phyloP scores from a whole-genome alignment of 2,888 invertebrate species.

The Patella pellucida region DNA sequence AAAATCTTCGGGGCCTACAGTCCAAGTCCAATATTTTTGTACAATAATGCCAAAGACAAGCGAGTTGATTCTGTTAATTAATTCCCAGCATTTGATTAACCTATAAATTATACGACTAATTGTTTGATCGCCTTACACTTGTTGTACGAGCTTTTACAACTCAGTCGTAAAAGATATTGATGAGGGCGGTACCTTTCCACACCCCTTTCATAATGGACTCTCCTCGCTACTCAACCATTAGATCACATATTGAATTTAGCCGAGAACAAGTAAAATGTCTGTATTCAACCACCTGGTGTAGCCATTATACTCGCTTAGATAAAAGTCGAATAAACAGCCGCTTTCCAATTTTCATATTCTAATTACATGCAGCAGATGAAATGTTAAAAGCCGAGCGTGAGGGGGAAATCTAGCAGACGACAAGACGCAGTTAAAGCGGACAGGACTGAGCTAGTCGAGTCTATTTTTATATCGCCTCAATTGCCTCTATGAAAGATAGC shows the following conservation, averaged over 20 bases:
- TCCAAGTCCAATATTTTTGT: too few species aligned
- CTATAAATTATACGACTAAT: too few species aligned
- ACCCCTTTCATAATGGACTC: slow-evolving; percentile 33
- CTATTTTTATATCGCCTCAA: slow-evolving; percentile 41
- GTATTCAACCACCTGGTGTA: slow-evolving; percentile 43
- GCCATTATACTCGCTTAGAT: slow-evolving; percentile 28
- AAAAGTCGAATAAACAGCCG: slow-evolving; percentile 39
- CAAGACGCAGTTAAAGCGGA: slow-evolving; percentile 25
- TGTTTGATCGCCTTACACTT: too few species aligned
- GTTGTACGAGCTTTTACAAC: too few species aligned
- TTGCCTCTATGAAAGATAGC: slow-evolving; percentile 50
- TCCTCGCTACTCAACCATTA: slow-evolving; percentile 39
- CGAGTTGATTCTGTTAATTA: too few species aligned
- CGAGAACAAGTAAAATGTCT: slow-evolving; percentile 33
- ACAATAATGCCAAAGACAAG: too few species aligned
- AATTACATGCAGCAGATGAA: slow-evolving; percentile 34
- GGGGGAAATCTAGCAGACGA: slow-evolving; percentile 19
- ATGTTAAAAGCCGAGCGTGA: slow-evolving; percentile 23
- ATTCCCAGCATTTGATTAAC: too few species aligned
- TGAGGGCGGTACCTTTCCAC: slow-evolving; percentile 18
- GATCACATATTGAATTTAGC: slow-evolving; percentile 45
- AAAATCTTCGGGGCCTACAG: not conserved
- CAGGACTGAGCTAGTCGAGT: slow-evolving; percentile 40
- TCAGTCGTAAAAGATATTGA: not conserved
- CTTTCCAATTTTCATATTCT: slow-evolving; percentile 46